Evolutionary conservation across 53 echinoderm and acorn worm species (phyloP).

Genomic region (Holothuria leucospilota): DNA sequence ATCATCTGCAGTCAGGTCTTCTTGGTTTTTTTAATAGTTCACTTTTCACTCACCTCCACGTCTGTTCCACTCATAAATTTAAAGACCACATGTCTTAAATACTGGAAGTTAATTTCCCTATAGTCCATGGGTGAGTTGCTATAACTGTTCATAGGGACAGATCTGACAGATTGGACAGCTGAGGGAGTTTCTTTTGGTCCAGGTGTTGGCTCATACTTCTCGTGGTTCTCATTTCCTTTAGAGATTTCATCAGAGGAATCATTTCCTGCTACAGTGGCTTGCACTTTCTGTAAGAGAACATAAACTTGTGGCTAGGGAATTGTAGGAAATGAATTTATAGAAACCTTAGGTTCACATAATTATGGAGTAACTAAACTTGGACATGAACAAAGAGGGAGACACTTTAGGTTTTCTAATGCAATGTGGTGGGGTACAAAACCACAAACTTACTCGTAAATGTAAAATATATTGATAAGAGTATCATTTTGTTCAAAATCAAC

Average conservation of each 20-base stretch:
- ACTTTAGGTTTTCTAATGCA: no score
- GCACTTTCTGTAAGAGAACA: constrained; percentile 75
- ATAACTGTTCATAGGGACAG: constrained; percentile 1
- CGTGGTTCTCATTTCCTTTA: constrained; percentile 47
- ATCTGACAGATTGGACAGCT: neutral
- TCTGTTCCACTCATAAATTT: constrained; percentile 95
- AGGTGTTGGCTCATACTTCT: constrained; percentile 20
- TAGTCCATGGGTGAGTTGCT: constrained; percentile 54
- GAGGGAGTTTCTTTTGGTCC: neutral
- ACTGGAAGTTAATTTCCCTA: constrained; percentile 96
- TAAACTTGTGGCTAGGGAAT: no score
- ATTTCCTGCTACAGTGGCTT: constrained; percentile 69
- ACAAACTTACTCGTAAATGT: no score
- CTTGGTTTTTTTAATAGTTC: no score
- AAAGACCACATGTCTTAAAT: constrained; percentile 93
- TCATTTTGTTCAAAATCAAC: no score
- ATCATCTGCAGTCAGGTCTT: no score
- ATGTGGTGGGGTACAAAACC: no score
- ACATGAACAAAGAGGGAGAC: no score
- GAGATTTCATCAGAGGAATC: constrained; percentile 83
- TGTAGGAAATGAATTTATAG: no score
- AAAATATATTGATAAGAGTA: no score
- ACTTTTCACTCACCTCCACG: constrained; percentile 70
- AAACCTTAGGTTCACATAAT: no score
- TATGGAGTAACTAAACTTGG: no score